These are phyloP conservation scores for Sinella curviseta DNA, from an alignment of 1,140 invertebrate genomes.

Conservation along the genomic window DNA sequence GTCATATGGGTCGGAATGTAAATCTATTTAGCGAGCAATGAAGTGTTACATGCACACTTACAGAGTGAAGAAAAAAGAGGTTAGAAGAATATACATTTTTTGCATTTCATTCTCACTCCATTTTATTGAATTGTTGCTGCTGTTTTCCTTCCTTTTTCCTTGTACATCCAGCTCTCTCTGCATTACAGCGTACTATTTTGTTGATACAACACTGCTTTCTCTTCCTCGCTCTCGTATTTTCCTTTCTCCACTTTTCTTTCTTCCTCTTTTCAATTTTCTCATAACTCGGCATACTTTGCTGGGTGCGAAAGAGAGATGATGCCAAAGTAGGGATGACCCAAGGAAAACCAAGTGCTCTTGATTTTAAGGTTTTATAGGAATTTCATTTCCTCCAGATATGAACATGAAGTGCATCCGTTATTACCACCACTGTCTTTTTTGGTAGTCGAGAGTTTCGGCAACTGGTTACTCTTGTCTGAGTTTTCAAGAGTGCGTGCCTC, in stretches of 20 bases:
- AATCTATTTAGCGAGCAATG: not conserved
- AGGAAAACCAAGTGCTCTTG: not conserved
- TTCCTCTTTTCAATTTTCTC: not conserved
- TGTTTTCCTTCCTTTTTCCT: too few species aligned
- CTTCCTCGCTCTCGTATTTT: too few species aligned
- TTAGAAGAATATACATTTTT: not conserved
- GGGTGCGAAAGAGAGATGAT: not conserved
- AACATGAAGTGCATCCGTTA: not conserved
- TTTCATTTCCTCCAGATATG: conserved; percentile 3
- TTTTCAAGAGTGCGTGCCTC: not conserved
- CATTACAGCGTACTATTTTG: not conserved
- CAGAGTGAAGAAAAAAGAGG: not conserved
- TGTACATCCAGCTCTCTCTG: too few species aligned
- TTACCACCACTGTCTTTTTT: not conserved
- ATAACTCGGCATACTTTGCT: not conserved
- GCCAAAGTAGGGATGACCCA: not conserved
- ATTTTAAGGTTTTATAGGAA: not conserved
- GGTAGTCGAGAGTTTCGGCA: not conserved
- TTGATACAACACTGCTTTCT: conserved; percentile 9
- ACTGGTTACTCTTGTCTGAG: too few species aligned
- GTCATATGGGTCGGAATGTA: not conserved
- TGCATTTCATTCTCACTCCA: not conserved
- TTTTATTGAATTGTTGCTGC: conserved; percentile 6
- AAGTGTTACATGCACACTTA: not conserved
- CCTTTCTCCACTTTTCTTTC: too few species aligned